Evolutionary conservation across 2,797 vertebrate genomes (phyloP), one percentile per base, ranked within the genome.

Genomic region (Sebastes kiyomatsui): DNA sequence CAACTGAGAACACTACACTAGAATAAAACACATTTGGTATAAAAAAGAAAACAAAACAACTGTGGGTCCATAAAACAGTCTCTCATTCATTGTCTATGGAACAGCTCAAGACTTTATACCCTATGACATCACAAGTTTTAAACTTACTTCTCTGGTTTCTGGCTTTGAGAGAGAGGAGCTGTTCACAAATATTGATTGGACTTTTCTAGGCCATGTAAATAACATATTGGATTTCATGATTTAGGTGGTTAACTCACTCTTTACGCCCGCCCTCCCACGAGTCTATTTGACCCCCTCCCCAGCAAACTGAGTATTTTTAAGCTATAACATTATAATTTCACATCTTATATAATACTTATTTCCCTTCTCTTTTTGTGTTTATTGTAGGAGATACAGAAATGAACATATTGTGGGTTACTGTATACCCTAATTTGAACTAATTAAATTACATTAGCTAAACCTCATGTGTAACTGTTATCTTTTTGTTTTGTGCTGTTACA

Each of bases 401-500:
- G 1, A 5, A 22, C n/a, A 22, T 54, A 22, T 11, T 54, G 52
- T 11, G 52, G 20, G n/a, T 54, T 54, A 54, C n/a, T 11, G 20
- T n/a, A 54, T 0, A 54, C n/a, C 2, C 9, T 54, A 54, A 5
- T 54, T 54, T 22, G 0, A 49, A 49, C 18, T 54, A 54, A 54
- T 54, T 54, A 22, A 54, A 85, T 70, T 60, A 64, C 67, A 77
- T 59, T 42, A 79, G 20, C 74, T 69, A 18, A 52, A 30, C 67
- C 61, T 82, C 22, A 2, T 3, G 13, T 25, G 14, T 6, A 3
- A 23, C 16, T 30, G 13, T 71, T 76, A 12, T 67, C 46, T 28
- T 78, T 79, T 68, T 73, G 23, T 77, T 85, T 67, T 77, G 70
- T 38, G 42, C 46, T 27, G 9, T 71, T 69, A 32, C 62, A 22